Percentiles rank a stretch among this genome's conserved stretches.
These are phyloP conservation scores for Eueides isabella DNA, from an alignment of 1,140 invertebrate species.

Conservation along the genomic window DNA sequence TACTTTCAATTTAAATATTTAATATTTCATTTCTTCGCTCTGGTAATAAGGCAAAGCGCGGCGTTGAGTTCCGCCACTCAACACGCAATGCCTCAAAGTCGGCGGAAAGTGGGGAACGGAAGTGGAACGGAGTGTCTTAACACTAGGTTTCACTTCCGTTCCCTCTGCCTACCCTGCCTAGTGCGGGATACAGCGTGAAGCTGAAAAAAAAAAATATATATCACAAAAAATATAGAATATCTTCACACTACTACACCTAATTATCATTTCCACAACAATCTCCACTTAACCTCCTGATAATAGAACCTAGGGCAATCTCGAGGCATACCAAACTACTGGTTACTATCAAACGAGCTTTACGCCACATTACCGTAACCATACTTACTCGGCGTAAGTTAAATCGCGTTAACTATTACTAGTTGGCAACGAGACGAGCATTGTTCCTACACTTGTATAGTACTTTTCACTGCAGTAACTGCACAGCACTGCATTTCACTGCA, in stretches of 20 bases:
- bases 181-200: too few relatives aligned
- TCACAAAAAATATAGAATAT: background rate
- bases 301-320: slow-evolving; percentile 1
- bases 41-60: too few relatives aligned
- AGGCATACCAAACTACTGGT: slow-evolving; percentile 16
- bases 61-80: too few relatives aligned
- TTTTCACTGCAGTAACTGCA: slow-evolving; percentile 38
- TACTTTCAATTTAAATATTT: too few relatives aligned
- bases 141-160: too few relatives aligned
- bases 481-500: slow-evolving; percentile 11
- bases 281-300: background rate
- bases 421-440: slow-evolving; percentile 33
- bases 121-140: too few relatives aligned
- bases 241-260: background rate
- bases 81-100: too few relatives aligned
- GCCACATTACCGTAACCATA: slow-evolving; percentile 46
- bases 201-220: background rate
- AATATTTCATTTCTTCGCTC: too few relatives aligned
- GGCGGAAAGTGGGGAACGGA: too few relatives aligned
- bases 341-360: slow-evolving; percentile 46
- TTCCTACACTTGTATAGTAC: slow-evolving; percentile 43
- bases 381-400: too few relatives aligned
- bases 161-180: too few relatives aligned
- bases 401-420: slow-evolving; percentile 44
- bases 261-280: slow-evolving; percentile 11